phyloP scores from a whole-genome alignment of 1,140 invertebrate species.

The Penaeus indicus region DNA sequence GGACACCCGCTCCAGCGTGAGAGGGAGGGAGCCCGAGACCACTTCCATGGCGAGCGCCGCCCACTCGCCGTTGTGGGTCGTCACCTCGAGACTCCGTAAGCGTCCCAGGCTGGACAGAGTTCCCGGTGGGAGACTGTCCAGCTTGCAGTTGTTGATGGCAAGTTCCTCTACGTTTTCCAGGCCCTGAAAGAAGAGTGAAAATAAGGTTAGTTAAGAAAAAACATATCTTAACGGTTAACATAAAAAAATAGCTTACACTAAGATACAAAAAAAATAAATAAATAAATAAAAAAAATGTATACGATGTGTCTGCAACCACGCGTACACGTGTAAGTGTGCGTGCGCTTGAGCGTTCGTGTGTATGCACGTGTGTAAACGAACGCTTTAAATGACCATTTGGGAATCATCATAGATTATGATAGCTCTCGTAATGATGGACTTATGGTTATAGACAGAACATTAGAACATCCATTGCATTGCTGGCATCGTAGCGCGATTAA shows the following conservation, averaged over 20 bases:
- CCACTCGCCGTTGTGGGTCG: slow-evolving; percentile 77
- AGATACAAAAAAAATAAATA: neutral
- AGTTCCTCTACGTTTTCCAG: slow-evolving; percentile 81
- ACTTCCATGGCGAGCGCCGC: slow-evolving; percentile 60
- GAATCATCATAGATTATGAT: too few relatives aligned
- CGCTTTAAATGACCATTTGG: too few relatives aligned
- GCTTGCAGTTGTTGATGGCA: slow-evolving; percentile 82
- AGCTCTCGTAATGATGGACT: too few relatives aligned
- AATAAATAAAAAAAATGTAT: neutral
- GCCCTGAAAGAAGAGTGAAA: slow-evolving; percentile 32
- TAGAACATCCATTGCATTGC: too few relatives aligned
- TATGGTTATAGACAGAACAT: too few relatives aligned
- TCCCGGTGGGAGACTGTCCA: slow-evolving; percentile 81
- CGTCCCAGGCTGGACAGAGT: slow-evolving; percentile 82
- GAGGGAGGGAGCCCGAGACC: slow-evolving; percentile 39
- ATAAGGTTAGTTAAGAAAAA: too few relatives aligned
- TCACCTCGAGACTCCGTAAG: slow-evolving; percentile 80
- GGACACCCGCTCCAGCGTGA: slow-evolving; percentile 39
- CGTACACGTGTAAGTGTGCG: too few relatives aligned
- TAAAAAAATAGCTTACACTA: neutral
- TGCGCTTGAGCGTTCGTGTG: too few relatives aligned
- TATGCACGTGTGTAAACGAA: too few relatives aligned
- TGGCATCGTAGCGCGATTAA: too few relatives aligned
- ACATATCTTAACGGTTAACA: neutral
- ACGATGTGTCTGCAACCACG: neutral